Evolutionary conservation across 2,888 invertebrate genomes (phyloP).

Genomic region (Patella caerulea): DNA sequence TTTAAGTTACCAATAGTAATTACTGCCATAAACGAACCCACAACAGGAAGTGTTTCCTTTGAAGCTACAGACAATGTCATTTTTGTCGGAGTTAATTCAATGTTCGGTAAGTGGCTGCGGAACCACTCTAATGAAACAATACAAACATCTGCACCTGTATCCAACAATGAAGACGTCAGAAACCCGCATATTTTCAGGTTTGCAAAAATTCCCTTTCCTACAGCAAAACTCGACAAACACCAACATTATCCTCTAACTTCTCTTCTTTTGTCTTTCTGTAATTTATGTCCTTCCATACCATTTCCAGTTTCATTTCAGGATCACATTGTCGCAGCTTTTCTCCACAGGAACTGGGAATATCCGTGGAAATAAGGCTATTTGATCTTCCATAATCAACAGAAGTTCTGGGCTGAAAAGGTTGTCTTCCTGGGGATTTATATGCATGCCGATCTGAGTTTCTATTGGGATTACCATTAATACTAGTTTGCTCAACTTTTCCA

Average conservation of each 20-base stretch:
- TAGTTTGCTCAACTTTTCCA: no score
- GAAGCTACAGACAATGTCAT: neutral
- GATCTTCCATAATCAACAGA: no score
- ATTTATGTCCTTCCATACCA: constrained; percentile 5
- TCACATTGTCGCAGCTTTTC: neutral
- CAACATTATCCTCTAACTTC: no score
- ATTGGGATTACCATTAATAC: no score
- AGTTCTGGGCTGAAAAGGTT: no score
- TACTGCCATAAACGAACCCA: neutral
- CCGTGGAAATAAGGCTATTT: no score
- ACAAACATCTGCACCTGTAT: neutral
- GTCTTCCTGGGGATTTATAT: no score
- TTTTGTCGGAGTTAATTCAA: neutral
- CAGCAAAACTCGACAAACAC: no score
- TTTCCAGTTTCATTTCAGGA: neutral
- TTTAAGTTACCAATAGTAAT: neutral
- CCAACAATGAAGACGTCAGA: neutral
- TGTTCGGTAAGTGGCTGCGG: neutral
- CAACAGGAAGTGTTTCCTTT: neutral
- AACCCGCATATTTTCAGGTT: no score
- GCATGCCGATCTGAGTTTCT: no score
- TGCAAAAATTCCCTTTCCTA: no score
- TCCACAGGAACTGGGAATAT: no score
- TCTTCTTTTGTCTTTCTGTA: neutral
- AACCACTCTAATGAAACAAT: neutral